A percentile compares a stretch with the other conserved stretches of the same genome.
Conservation (phyloP, 1,140 invertebrate genomes). For the Bombus cullumanus region DNA sequence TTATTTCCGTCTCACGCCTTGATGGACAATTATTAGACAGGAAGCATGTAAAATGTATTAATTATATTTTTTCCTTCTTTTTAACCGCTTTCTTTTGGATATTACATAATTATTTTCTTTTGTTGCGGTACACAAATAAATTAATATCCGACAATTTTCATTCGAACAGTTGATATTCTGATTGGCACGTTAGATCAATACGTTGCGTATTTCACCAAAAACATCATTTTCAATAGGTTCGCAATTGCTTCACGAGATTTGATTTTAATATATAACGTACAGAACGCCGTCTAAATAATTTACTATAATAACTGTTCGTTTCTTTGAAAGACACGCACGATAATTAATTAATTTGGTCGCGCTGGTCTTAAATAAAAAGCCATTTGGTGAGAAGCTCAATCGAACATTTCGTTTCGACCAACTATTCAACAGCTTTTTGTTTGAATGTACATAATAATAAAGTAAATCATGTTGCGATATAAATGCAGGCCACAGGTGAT, state of each 20-base stretch:
- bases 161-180: background rate
- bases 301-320: background rate
- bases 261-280: background rate
- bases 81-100: no score
- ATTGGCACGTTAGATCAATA: constrained; percentile 2
- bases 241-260: background rate
- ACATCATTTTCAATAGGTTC: background rate
- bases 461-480: background rate
- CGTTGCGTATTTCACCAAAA: background rate
- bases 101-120: no score
- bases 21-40: no score
- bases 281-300: background rate
- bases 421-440: background rate
- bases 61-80: no score
- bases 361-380: background rate
- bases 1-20: no score
- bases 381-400: background rate
- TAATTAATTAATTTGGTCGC: constrained; percentile 12
- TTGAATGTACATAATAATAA: background rate
- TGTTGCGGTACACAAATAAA: background rate
- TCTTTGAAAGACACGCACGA: background rate
- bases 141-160: constrained; percentile 5
- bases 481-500: no score
- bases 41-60: no score
- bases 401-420: background rate